Percentiles rank a stretch among this genome's conserved stretches.
These are phyloP conservation scores for Prionace glauca DNA, from an alignment of 2,797 vertebrate species.

Conservation along the genomic window DNA sequence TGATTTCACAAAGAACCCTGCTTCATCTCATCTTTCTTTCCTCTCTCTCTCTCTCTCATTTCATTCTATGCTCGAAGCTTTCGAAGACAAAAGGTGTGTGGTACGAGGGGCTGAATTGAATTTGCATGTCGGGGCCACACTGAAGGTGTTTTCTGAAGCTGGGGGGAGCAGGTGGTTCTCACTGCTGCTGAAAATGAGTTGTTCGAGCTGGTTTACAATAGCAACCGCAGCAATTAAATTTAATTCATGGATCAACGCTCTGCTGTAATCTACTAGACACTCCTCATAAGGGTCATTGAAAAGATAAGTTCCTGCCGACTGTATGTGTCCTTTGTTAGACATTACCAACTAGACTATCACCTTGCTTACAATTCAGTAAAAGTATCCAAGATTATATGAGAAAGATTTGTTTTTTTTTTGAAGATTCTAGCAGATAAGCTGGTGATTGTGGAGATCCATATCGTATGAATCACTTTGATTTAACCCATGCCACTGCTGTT, in stretches of 20 bases:
- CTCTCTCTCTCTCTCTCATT: neutral
- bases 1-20: neutral
- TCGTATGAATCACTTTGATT: neutral
- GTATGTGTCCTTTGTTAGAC: neutral
- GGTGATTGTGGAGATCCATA: neutral
- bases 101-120: neutral
- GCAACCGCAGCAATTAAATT: conserved; percentile 45
- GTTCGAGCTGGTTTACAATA: conserved; percentile 44
- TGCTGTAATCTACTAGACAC: neutral
- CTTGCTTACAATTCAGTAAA: neutral
- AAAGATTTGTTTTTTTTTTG: neutral
- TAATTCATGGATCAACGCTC: conserved; percentile 42
- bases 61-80: neutral
- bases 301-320: neutral
- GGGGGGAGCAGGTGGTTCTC: conserved; percentile 54
- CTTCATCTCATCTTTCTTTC: too few relatives aligned
- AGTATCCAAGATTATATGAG: conserved; percentile 10
- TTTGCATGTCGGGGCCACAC: neutral
- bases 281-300: neutral
- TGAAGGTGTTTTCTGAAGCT: conserved; percentile 41
- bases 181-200: conserved; percentile 52
- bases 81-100: neutral
- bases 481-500: neutral
- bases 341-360: neutral
- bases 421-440: neutral